Conservation (phyloP, 1,140 invertebrate genomes). For the Brachionus paranguensis region DNA sequence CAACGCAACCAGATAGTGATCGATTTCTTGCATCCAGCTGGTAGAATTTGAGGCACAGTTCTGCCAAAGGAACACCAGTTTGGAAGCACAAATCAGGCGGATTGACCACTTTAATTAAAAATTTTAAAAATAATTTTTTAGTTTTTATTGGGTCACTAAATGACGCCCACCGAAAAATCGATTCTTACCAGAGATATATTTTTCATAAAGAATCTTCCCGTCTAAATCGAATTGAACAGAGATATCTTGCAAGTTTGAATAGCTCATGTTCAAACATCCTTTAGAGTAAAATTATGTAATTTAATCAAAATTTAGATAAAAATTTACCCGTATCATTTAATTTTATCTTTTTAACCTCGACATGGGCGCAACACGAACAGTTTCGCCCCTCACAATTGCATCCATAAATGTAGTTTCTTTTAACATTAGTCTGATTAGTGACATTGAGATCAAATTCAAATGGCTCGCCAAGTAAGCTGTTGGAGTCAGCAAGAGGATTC, state of each 20-base stretch:
- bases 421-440: background rate
- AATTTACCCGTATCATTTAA: constrained; percentile 14
- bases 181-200: constrained; percentile 5
- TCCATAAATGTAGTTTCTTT: constrained; percentile 9
- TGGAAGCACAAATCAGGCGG: constrained; percentile 15
- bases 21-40: constrained; percentile 5
- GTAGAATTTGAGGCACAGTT: constrained; percentile 18
- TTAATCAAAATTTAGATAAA: background rate
- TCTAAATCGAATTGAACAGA: background rate
- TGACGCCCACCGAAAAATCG: background rate
- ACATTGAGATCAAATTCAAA: background rate
- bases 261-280: constrained; percentile 32
- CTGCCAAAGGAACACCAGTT: background rate
- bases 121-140: background rate
- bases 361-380: constrained; percentile 12
- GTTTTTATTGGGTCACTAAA: background rate
- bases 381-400: background rate
- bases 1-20: constrained; percentile 6
- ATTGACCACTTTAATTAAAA: background rate
- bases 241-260: constrained; percentile 16
- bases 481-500: background rate
- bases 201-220: background rate
- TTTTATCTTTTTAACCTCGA: background rate
- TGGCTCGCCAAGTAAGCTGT: background rate
- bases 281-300: background rate